These are phyloP conservation scores for Bergia puertoricense DNA, from an alignment of 92 coral and sea anemone species.

Conservation along the genomic window DNA sequence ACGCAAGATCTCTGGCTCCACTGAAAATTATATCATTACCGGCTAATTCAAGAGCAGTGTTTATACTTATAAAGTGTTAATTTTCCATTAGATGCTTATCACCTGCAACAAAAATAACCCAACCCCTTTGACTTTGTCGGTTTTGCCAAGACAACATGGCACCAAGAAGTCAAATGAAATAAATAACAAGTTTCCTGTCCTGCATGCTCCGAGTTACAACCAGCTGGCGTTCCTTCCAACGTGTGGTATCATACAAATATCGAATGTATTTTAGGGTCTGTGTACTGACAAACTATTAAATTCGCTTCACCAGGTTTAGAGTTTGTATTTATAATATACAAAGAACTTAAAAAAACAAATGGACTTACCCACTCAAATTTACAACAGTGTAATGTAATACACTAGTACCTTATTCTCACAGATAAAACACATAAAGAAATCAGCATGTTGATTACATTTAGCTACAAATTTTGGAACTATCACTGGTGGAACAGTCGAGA, in stretches of 20 bases:
- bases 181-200: neutral
- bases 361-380: no score
- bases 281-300: no score
- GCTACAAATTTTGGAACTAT: no score
- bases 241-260: neutral
- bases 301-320: no score
- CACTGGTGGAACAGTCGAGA: no score
- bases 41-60: neutral
- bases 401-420: no score
- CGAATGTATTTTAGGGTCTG: no score
- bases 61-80: neutral
- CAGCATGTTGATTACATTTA: no score
- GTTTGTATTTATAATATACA: no score
- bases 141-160: neutral
- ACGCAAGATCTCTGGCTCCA: conserved; percentile 16
- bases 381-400: no score
- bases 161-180: neutral
- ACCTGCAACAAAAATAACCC: neutral
- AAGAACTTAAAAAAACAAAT: no score
- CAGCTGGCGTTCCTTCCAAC: neutral
- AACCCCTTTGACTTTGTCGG: neutral
- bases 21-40: neutral
- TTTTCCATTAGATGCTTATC: neutral
- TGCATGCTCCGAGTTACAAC: neutral
- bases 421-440: no score